Evolutionary conservation across 2,888 invertebrate genomes (phyloP).

Genomic region (Dasysyrphus tricinctus): DNA sequence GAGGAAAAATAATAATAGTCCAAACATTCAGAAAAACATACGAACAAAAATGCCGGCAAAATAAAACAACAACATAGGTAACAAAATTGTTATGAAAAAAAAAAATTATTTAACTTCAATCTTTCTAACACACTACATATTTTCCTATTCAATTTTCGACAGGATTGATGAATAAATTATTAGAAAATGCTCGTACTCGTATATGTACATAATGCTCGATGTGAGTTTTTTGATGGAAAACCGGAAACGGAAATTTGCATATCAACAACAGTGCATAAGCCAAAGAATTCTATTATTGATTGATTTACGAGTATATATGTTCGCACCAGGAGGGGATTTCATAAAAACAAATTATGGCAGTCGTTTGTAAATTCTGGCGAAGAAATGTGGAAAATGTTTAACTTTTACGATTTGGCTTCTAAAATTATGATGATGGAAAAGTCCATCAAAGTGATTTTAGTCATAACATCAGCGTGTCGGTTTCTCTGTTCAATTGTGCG

Average conservation of each 20-base stretch:
- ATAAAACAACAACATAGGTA: conserved; percentile 26
- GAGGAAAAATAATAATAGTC: conserved; percentile 30
- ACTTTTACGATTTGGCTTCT: background rate
- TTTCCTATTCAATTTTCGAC: conserved; percentile 31
- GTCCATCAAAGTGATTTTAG: no score
- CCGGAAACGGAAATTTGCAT: conserved; percentile 66
- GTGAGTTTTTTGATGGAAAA: conserved; percentile 26
- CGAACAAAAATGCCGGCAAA: conserved; percentile 44
- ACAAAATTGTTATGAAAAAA: background rate
- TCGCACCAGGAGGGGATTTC: conserved; percentile 28
- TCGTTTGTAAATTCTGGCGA: background rate
- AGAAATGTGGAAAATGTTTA: background rate
- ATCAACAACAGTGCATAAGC: conserved; percentile 31
- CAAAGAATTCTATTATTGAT: conserved; percentile 38
- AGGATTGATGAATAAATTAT: conserved; percentile 45
- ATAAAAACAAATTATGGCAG: background rate
- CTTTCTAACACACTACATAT: conserved; percentile 2
- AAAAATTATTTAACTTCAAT: conserved; percentile 29
- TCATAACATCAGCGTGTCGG: no score
- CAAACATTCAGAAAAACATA: conserved; percentile 2
- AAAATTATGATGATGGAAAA: no score
- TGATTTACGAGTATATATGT: conserved; percentile 21
- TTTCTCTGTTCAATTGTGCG: no score
- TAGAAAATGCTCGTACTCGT: conserved; percentile 21
- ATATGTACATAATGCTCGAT: no score